Evolutionary conservation across 2,797 vertebrate species (phyloP), one percentile per base, ranked within the genome.

Genomic region (Sparus aurata): DNA sequence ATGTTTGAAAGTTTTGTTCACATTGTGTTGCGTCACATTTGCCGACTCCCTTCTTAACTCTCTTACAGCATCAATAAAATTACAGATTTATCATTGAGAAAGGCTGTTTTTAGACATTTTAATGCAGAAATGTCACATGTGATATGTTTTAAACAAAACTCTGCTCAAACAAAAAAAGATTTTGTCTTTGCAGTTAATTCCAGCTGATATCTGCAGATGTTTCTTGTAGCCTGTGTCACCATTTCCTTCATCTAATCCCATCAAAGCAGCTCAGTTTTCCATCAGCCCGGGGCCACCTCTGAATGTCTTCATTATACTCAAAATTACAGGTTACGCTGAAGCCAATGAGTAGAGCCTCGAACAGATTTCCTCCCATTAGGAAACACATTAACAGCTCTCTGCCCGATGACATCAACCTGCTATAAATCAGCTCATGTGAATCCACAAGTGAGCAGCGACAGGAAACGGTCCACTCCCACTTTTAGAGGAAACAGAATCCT

Each of bases 371-470:
- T 75, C 65, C 65, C 65, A 55, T 50, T 54, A 69, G 50, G 17
- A 81, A 78, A 75, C 72, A 16, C 77, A 81, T 81, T 38, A 75
- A 79, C 71, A 71, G 23, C 73, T 65, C 27, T 27, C 62, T 9
- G n/a, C 46, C 55, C 20, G 5, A 43, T 83, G 67, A 89, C 75
- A 65, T 79, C 84, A 88, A 88, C 53, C 55, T 23, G 46, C 82
- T 38, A 16, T 81, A 72, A 85, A 88, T 69, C 79, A 58, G 74
- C 69, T 66, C 20, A 5, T 67, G 46, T 68, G 45, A 80, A 79
- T 57, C 65, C 30, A 38, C 70, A 47, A 20, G 34, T 12, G 59
- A 27, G 20, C 43, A 12, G 65, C 1, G 12, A 65, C 61, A 71
- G 75, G 67, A 80, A 84, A 65, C 1, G 43, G 30, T 53, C 53